Base-by-base conservation (phyloP, 1,140 invertebrate species). In the Armadillidium nasatum region DNA sequence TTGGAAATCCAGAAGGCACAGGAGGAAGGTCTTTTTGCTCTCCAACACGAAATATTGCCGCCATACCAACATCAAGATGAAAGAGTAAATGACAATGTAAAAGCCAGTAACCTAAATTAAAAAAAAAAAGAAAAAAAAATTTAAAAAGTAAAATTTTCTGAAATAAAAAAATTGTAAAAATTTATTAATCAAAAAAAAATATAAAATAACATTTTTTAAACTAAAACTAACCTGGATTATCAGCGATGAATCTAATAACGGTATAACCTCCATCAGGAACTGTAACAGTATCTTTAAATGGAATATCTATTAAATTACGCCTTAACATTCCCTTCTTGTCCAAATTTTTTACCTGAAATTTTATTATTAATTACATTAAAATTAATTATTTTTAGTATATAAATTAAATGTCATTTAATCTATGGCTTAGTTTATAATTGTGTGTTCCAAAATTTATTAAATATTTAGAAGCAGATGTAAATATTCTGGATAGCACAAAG, bases 21-120 rank as follows among this genome's bases (percentile, higher is more conserved):
- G 81, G 81, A 2, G 85, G 85, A 44, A 88, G 75, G 76, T 88
- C 83, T 0, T 74, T 73, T 10, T 68, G 71, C 9, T 86, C 82
- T 7, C 87, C 88, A 2, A 95, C 90, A 85, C 95, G 93, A 74
- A 97, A 89, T 0, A 96, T 87, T 7, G 96, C 81, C 0, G 92
- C 90, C 94, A 96, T 97, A 15, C 94, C 94, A 15, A 95, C 87
- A 85, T 95, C 93, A 0, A 92, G 89, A 82, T 97, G 94, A 83
- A 94, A 95, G 81, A 94, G 92, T 71, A 96, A 91, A 83, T 96
- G 94, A 83, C 94, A 96, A 82, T 96, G 94, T 83, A 95, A 92
- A 10, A 96, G 85, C 94, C 94, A 96, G 82, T 93, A 93, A 45
- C 93, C 93, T 91, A 84, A 10, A 15, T 13, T 60, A 60, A 13